Percentiles rank a stretch among this genome's conserved stretches.
These are phyloP conservation scores for Fulica atra DNA, from an alignment of 2,113 vertebrate genomes.

Conservation along the genomic window DNA sequence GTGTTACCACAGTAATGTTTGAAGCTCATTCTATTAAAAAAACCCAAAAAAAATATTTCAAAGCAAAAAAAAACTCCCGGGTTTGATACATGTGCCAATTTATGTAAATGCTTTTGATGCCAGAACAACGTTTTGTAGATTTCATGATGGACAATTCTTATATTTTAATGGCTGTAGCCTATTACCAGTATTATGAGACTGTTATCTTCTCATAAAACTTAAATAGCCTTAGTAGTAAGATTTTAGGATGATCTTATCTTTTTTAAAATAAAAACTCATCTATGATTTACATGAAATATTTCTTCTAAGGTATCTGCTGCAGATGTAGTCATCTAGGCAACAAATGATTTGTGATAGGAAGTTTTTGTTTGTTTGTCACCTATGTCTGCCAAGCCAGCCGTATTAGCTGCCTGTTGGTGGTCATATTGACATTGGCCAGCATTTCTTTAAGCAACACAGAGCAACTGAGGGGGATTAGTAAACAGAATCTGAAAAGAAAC, in stretches of 20 bases:
- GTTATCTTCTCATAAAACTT: neutral
- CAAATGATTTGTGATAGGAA: neutral
- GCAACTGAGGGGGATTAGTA: neutral
- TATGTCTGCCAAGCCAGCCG: neutral
- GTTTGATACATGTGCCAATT: neutral
- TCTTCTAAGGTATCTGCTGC: neutral
- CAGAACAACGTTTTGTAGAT: neutral
- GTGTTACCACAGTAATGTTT: neutral
- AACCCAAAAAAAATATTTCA: too few relatives aligned
- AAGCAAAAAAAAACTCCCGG: neutral
- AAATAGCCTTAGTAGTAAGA: neutral
- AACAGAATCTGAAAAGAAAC: neutral
- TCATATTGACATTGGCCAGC: neutral
- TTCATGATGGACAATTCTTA: neutral
- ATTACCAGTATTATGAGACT: neutral
- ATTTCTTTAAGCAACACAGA: neutral
- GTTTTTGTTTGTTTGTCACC: neutral
- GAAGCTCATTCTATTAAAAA: neutral
- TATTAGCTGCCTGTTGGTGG: neutral
- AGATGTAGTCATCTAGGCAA: neutral
- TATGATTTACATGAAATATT: neutral
- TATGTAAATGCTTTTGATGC: neutral
- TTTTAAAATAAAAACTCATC: neutral
- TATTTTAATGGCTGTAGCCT: neutral
- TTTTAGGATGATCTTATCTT: neutral